Percentiles rank a stretch among this genome's conserved stretches.
Evolutionary conservation across 1,140 invertebrate species (phyloP).

Genomic region (Drosophila bipectinata): DNA sequence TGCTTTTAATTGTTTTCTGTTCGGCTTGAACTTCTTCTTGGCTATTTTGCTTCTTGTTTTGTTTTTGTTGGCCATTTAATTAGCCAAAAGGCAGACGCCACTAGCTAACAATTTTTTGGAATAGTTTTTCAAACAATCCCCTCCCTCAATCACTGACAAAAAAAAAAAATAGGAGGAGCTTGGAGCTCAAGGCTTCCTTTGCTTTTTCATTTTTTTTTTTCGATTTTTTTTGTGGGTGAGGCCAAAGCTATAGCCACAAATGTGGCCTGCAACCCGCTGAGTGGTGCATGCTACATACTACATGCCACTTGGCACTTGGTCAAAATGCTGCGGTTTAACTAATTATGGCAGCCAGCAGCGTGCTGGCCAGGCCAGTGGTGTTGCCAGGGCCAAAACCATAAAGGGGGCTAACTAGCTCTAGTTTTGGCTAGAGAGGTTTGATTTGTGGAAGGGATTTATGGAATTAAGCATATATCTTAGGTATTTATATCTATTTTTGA

Average conservation of each 20-base stretch:
- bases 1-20: conserved; percentile 49
- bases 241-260: background rate
- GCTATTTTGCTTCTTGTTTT: conserved; percentile 30
- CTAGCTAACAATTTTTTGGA: conserved; percentile 54
- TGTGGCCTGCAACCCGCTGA: conserved; percentile 25
- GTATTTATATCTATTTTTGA: too few species aligned
- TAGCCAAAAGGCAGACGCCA: conserved; percentile 64
- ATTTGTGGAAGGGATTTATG: too few species aligned
- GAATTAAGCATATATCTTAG: too few species aligned
- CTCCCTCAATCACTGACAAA: background rate
- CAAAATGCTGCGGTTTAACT: conserved; percentile 58
- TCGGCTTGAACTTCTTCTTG: conserved; percentile 16
- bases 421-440: background rate
- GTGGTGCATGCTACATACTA: conserved; percentile 23
- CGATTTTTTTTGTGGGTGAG: background rate
- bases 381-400: background rate
- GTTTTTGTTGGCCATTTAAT: conserved; percentile 58
- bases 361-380: conserved; percentile 2
- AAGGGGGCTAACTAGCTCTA: conserved; percentile 4
- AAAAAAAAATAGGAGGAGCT: conserved; percentile 8
- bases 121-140: conserved; percentile 27
- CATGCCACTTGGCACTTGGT: conserved; percentile 59
- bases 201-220: conserved; percentile 1
- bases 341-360: conserved; percentile 62
- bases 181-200: background rate